These are phyloP conservation scores for Dasyornis broadbenti DNA, from an alignment of 2,113 vertebrate genomes.

Conservation along the genomic window DNA sequence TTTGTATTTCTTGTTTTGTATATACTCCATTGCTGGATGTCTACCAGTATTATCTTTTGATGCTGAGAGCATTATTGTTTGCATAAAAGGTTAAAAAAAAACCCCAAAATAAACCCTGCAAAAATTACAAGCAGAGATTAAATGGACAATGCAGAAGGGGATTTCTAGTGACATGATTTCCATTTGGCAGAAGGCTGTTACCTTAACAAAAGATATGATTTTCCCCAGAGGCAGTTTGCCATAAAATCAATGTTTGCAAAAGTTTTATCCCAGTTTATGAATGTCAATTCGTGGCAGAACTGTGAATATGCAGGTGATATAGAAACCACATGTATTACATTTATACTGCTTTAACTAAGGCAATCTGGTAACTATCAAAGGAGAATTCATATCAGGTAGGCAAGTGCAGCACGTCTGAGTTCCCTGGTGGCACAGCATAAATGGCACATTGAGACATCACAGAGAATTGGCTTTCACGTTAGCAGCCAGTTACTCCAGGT, in stretches of 20 bases:
- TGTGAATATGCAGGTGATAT: constrained; percentile 15
- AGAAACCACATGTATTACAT: background rate
- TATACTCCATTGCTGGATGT: background rate
- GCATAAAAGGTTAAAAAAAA: background rate
- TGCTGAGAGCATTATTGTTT: background rate
- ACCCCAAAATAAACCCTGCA: background rate
- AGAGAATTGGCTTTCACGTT: background rate
- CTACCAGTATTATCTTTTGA: background rate
- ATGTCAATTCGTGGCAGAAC: background rate
- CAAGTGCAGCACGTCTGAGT: background rate
- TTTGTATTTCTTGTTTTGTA: background rate
- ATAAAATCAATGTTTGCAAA: constrained; percentile 12
- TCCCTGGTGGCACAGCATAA: background rate
- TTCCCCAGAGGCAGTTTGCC: background rate
- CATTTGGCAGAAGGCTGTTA: background rate
- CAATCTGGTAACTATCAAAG: constrained; percentile 48
- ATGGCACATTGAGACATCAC: constrained; percentile 14
- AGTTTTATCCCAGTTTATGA: background rate
- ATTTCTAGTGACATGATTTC: background rate
- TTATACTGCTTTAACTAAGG: constrained; percentile 43
- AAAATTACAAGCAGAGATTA: background rate
- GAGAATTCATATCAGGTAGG: background rate
- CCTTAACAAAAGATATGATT: background rate
- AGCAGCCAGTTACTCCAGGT: background rate
- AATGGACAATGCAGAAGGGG: background rate